These are phyloP conservation scores for Calliopum simillimum DNA, from an alignment of 2,888 invertebrate species.

Conservation along the genomic window DNA sequence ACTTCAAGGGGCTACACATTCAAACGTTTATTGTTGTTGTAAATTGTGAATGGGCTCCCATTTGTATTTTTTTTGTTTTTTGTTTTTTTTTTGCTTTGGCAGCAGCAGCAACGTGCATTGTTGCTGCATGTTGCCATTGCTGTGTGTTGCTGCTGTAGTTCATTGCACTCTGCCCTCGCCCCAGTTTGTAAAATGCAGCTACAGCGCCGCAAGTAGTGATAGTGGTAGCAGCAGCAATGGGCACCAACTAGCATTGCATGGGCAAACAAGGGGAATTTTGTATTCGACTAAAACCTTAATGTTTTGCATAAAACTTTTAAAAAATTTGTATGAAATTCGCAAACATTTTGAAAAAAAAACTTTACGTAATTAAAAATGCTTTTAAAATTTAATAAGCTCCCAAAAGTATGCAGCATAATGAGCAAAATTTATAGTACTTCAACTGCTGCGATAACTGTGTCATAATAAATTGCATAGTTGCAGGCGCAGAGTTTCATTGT, in stretches of 20 bases:
- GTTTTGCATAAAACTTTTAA: too few species aligned
- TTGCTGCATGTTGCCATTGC: constrained; percentile 36
- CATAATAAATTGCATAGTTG: neutral
- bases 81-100: constrained; percentile 34
- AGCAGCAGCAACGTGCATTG: constrained; percentile 46
- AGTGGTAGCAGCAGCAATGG: constrained; percentile 31
- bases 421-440: too few species aligned
- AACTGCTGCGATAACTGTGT: too few species aligned
- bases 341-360: too few species aligned
- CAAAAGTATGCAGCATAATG: too few species aligned
- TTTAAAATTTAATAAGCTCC: too few species aligned
- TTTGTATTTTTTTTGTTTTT: too few species aligned
- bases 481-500: constrained; percentile 3
- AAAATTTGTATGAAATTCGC: too few species aligned
- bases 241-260: constrained; percentile 13
- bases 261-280: neutral
- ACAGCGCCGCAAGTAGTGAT: constrained; percentile 30
- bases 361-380: too few species aligned
- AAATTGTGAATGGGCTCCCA: constrained; percentile 41
- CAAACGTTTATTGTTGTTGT: constrained; percentile 52
- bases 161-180: constrained; percentile 67
- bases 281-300: too few species aligned
- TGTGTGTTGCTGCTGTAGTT: constrained; percentile 53
- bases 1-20: constrained; percentile 13
- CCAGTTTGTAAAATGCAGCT: constrained; percentile 55